Base-by-base conservation (phyloP, 2,888 invertebrate species). In the Rosalia funebris region DNA sequence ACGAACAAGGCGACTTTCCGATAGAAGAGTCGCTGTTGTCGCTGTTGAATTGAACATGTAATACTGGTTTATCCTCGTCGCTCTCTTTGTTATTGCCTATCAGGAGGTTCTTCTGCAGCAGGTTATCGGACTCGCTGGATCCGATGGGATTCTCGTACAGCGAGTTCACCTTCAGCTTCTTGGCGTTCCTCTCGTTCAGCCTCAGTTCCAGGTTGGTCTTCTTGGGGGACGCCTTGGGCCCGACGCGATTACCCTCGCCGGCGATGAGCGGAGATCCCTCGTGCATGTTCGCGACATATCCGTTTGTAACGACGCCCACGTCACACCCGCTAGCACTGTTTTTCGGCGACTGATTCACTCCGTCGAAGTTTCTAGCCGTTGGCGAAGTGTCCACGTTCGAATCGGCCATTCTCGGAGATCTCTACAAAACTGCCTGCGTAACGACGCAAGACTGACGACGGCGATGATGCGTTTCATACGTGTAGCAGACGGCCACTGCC, bases 11-110 rank as follows among this genome's bases (percentile, higher is more conserved):
- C 16, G 55, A 56, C 44, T 73, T 70, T 19, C 58, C 60, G 17
- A 70, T 65, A 4, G 66, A 68, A 12, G 60, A 45, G 39, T 70
- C 62, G 45, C 65, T 70, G 44, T 65, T 66, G 70, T 83, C 83
- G 71, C 83, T 84, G 71, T 85, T 84, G 76, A 88, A 88, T 79
- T 88, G 84, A 61, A 88, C 88, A 75, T 84, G 87, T 64, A 86
- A 80, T 50, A 79, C 80, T 31, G 83, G 80, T 52, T 74, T 74
- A 32, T 79, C 79, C 7, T 75, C 77, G 19, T 76, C 76, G 11
- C 57, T 25, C 50, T 64, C 65, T 11, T 65, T 69, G 39, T 52
- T 59, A 41, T 54, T 50, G 25, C 52, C 44, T 31, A 57, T 62
- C 2, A 66, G 32, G 31, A 65, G 52, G 17, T 65, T 61, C 20